Conservation (phyloP, 2,888 invertebrate species). For the Anodontia alba region DNA sequence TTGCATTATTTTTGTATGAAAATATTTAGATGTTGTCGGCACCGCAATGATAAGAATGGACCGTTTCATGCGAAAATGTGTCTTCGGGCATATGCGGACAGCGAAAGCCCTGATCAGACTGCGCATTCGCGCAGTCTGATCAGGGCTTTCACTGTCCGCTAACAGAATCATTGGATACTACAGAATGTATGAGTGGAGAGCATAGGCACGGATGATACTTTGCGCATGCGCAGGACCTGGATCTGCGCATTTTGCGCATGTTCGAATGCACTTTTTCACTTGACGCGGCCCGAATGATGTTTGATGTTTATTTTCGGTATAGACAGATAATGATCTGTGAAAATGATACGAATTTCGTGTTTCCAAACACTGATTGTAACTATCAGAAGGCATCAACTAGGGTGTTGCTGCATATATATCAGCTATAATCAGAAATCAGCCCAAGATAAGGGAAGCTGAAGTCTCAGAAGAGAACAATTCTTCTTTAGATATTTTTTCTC, state of each 20-base stretch:
- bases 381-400: background rate
- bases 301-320: slow-evolving; percentile 18
- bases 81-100: too few species aligned
- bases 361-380: slow-evolving; percentile 11
- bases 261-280: too few species aligned
- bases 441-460: background rate
- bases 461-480: slow-evolving; percentile 48
- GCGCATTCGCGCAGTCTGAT: too few species aligned
- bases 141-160: too few species aligned
- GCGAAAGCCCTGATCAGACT: too few species aligned
- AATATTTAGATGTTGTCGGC: slow-evolving; percentile 14
- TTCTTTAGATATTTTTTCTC: slow-evolving; percentile 25
- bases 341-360: slow-evolving; percentile 59
- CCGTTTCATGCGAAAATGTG: too few species aligned
- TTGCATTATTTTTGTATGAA: slow-evolving; percentile 13
- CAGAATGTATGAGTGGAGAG: too few species aligned
- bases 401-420: slow-evolving; percentile 15
- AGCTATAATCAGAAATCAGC: slow-evolving; percentile 2
- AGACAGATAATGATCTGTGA: slow-evolving; percentile 36
- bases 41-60: background rate
- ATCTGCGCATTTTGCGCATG: too few species aligned
- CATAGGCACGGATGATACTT: too few species aligned
- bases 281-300: too few species aligned
- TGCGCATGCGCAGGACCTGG: too few species aligned
- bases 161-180: too few species aligned